Evolutionary conservation across 1,140 invertebrate genomes (phyloP).

Genomic region (Holotrichia oblita): DNA sequence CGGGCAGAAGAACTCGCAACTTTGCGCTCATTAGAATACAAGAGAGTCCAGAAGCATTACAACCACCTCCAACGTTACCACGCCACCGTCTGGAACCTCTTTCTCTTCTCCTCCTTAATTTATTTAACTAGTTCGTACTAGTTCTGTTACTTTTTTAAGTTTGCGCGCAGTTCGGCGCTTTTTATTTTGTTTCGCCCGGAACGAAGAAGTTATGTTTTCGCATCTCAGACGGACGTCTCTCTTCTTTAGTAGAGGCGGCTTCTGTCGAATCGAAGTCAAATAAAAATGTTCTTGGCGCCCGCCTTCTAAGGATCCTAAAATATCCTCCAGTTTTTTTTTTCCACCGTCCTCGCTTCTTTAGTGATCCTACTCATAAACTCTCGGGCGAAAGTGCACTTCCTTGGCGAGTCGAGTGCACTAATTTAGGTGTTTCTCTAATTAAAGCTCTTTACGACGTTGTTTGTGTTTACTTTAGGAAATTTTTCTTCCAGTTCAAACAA

Average conservation of each 20-base stretch:
- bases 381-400: not conserved
- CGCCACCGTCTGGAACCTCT: constrained; percentile 19
- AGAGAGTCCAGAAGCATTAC: constrained; percentile 29
- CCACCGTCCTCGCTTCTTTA: not conserved
- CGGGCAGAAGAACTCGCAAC: constrained; percentile 33
- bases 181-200: constrained; percentile 19
- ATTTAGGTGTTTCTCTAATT: constrained; percentile 28
- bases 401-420: not conserved
- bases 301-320: not conserved
- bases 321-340: not conserved
- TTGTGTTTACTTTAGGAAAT: constrained; percentile 5
- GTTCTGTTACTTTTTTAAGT: constrained; percentile 20
- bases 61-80: constrained; percentile 4
- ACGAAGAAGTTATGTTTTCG: not conserved
- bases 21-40: constrained; percentile 35
- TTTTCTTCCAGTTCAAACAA: not conserved
- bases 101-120: constrained; percentile 23
- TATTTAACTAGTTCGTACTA: constrained; percentile 34
- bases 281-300: not conserved
- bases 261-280: not conserved
- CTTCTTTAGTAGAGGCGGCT: not conserved
- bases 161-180: not conserved
- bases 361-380: not conserved
- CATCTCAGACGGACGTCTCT: not conserved
- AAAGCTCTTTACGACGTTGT: constrained; percentile 14